Conservation (phyloP, 2,113 vertebrate species). For the Pollachius pollachius region DNA sequence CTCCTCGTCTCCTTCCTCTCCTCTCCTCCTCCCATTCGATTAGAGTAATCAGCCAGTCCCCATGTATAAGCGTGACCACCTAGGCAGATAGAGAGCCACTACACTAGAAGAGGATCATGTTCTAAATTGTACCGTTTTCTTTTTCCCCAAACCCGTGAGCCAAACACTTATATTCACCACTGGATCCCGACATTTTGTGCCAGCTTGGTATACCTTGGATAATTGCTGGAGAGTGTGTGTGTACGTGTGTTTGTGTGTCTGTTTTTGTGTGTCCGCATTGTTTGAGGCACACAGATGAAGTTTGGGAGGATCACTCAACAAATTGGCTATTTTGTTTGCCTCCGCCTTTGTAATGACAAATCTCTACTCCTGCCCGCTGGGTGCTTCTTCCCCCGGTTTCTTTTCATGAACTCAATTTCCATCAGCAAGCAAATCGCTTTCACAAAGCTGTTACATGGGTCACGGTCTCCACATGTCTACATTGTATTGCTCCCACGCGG, state of each 20-base stretch:
- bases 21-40: slow-evolving; percentile 30
- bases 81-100: too few relatives aligned
- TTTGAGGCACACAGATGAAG: background rate
- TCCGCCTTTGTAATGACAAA: slow-evolving; percentile 42
- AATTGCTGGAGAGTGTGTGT: background rate
- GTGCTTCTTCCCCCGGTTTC: slow-evolving; percentile 49
- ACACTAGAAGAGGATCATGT: too few relatives aligned
- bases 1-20: slow-evolving; percentile 24
- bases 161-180: background rate
- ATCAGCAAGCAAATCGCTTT: slow-evolving; percentile 52
- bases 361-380: slow-evolving; percentile 29
- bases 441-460: slow-evolving; percentile 33
- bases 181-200: background rate
- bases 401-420: slow-evolving; percentile 35
- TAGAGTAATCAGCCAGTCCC: slow-evolving; percentile 31
- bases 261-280: background rate
- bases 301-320: slow-evolving; percentile 42
- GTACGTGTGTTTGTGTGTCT: background rate
- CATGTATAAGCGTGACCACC: slow-evolving; percentile 1
- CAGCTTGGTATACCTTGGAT: background rate
- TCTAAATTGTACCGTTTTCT: too few relatives aligned
- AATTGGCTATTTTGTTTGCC: slow-evolving; percentile 59
- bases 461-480: slow-evolving; percentile 28
- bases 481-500: background rate
- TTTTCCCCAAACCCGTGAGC: too few relatives aligned